Conservation (phyloP, 2,888 invertebrate genomes). For the Lamellibrachia columna region DNA sequence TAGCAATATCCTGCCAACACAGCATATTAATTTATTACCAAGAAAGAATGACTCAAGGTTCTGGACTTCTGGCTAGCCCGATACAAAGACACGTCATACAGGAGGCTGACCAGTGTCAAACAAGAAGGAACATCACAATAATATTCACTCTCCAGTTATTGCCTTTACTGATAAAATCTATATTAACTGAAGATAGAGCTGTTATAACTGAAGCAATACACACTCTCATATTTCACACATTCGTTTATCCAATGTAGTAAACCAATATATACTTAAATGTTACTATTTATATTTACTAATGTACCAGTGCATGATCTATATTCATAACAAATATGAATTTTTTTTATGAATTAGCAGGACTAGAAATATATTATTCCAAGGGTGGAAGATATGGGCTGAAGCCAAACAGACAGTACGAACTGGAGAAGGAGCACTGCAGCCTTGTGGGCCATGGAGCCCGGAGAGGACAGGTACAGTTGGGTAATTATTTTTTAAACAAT, state of each 20-base stretch:
- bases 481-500: background rate
- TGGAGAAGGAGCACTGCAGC: too few relatives aligned
- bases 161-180: background rate
- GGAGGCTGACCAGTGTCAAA: background rate
- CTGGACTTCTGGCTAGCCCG: too few relatives aligned
- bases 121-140: background rate
- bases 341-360: background rate
- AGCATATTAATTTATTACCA: background rate
- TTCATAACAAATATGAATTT: too few relatives aligned
- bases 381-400: background rate
- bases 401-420: too few relatives aligned
- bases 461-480: too few relatives aligned
- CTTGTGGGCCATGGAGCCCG: too few relatives aligned
- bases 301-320: background rate
- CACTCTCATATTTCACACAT: background rate
- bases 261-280: too few relatives aligned
- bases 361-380: background rate
- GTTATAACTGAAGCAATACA: background rate
- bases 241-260: background rate
- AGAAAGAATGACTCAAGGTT: too few relatives aligned
- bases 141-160: background rate
- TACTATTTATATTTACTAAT: background rate
- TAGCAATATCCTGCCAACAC: background rate
- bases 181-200: background rate
- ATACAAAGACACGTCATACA: background rate